Evolutionary conservation across 2,113 vertebrate genomes (phyloP).

Genomic region (Mobula hypostoma): DNA sequence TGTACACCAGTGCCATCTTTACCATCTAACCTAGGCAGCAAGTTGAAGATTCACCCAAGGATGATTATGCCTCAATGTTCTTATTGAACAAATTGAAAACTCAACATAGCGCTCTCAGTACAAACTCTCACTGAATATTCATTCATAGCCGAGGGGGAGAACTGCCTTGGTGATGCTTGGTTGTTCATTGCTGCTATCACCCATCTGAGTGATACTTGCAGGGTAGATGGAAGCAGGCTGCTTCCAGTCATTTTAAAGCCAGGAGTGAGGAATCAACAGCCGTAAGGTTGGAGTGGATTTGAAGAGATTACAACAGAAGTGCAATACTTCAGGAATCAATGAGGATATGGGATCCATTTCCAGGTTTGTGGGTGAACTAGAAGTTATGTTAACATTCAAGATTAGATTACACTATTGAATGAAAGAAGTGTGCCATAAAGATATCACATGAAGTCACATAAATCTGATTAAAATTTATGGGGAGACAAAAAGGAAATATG

Average conservation of each 20-base stretch:
- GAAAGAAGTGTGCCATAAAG: not conserved
- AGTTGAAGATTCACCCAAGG: not conserved
- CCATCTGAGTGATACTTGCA: not conserved
- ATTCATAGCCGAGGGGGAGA: not conserved
- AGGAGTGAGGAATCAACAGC: not conserved
- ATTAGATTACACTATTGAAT: not conserved
- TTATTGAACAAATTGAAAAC: not conserved
- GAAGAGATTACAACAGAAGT: not conserved
- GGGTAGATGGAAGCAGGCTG: not conserved
- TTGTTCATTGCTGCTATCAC: not conserved
- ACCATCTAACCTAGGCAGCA: not conserved
- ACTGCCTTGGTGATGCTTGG: not conserved
- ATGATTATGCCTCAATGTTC: not conserved
- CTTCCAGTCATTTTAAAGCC: not conserved
- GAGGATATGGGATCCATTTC: not conserved
- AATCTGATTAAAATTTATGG: not conserved
- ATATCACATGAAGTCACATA: not conserved
- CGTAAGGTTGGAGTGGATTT: not conserved
- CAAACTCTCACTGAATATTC: not conserved
- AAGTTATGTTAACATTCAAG: conserved; percentile 1
- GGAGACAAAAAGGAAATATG: not conserved
- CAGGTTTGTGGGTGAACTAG: not conserved
- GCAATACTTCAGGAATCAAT: not conserved
- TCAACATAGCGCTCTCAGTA: not conserved
- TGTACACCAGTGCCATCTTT: too few relatives aligned